These are phyloP conservation scores for Belonocnema kinseyi DNA, from an alignment of 1,140 invertebrate species.

Conservation along the genomic window DNA sequence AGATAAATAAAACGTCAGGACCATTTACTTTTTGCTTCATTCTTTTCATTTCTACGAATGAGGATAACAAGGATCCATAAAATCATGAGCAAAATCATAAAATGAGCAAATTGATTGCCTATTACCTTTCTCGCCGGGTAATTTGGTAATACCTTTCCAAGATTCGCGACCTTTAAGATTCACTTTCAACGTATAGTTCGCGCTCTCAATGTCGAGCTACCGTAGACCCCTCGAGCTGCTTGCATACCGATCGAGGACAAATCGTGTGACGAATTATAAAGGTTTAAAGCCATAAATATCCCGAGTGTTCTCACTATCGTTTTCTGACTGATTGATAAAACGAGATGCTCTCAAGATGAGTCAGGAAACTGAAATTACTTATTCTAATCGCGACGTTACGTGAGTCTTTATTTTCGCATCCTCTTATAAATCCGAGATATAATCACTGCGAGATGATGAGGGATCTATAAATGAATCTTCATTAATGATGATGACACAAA, in stretches of 20 bases:
- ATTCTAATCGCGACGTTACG: slow-evolving; percentile 20
- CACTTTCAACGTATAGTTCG: slow-evolving; percentile 52
- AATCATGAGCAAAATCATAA: slow-evolving; percentile 36
- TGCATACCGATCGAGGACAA: slow-evolving; percentile 62
- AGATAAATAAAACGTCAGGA: no score
- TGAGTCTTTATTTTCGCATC: slow-evolving; percentile 19
- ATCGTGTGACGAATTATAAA: slow-evolving; percentile 58
- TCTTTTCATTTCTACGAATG: not conserved
- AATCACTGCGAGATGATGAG: slow-evolving; percentile 6
- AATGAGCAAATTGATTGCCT: slow-evolving; percentile 17
- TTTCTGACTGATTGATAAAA: slow-evolving; percentile 4
- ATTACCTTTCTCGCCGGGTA: slow-evolving; percentile 30
- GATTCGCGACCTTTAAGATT: slow-evolving; percentile 58
- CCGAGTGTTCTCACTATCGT: not conserved
- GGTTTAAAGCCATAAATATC: not conserved
- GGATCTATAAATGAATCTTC: slow-evolving; percentile 10
- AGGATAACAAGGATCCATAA: slow-evolving; percentile 17
- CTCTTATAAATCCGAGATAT: slow-evolving; percentile 18
- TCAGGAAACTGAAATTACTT: slow-evolving; percentile 11
- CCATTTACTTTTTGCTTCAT: not conserved
- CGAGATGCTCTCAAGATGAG: not conserved
- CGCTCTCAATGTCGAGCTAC: slow-evolving; percentile 55
- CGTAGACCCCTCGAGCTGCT: slow-evolving; percentile 43
- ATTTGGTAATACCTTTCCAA: slow-evolving; percentile 44
- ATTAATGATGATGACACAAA: slow-evolving; percentile 12